phyloP scores from a whole-genome alignment of 2,797 vertebrate species.

The Oryzias dopingdopingensis region DNA sequence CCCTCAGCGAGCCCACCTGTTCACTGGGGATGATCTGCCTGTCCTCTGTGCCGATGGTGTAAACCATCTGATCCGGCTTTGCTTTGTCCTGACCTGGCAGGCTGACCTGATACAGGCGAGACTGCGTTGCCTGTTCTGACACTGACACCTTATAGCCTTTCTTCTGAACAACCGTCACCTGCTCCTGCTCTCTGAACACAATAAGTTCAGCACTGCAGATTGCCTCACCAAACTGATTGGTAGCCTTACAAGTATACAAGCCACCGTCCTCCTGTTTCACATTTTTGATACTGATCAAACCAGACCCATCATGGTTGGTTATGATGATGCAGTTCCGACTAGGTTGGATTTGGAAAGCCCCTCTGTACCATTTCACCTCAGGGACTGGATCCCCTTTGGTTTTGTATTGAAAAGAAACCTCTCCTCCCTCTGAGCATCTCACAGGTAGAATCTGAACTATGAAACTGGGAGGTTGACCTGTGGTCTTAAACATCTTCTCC shows the following conservation, averaged over 20 bases:
- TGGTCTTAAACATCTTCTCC: constrained; percentile 78
- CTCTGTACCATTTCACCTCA: constrained; percentile 84
- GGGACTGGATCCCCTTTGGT: constrained; percentile 79
- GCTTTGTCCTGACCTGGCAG: constrained; percentile 75
- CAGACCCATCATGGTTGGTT: constrained; percentile 81
- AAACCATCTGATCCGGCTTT: constrained; percentile 75
- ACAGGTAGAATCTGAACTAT: constrained; percentile 70
- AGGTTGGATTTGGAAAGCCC: constrained; percentile 75
- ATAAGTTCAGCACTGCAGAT: constrained; percentile 83
- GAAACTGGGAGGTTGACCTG: constrained; percentile 80
- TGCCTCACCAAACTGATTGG: constrained; percentile 80
- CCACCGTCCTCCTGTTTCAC: constrained; percentile 81
- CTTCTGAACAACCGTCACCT: constrained; percentile 61
- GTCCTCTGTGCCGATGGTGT: constrained; percentile 83
- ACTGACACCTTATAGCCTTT: constrained; percentile 77
- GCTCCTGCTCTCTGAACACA: constrained; percentile 76
- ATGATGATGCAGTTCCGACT: constrained; percentile 68
- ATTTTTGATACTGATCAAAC: constrained; percentile 76
- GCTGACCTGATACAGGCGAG: constrained; percentile 81
- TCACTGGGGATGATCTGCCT: constrained; percentile 78
- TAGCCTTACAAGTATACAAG: constrained; percentile 82
- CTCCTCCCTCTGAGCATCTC: constrained; percentile 74
- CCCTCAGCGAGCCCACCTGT: constrained; percentile 70
- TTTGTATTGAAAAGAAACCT: constrained; percentile 79
- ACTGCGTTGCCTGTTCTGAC: constrained; percentile 79